Evolutionary conservation across 2,888 invertebrate genomes (phyloP).

Genomic region (Polymixis flavicincta): DNA sequence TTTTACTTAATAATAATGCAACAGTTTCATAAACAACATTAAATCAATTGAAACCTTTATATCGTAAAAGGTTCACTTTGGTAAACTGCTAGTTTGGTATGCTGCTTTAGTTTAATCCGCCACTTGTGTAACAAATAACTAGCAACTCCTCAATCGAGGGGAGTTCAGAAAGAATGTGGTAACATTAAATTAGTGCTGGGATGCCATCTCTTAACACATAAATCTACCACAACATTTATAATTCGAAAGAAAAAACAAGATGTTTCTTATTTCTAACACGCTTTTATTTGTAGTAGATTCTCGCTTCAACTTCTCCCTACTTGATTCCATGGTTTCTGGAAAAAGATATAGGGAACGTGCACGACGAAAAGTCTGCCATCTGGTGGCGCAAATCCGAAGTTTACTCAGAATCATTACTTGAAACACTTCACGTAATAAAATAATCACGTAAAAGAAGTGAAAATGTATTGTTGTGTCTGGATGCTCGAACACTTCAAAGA

Average conservation of each 20-base stretch:
- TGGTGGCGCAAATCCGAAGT: too few relatives aligned
- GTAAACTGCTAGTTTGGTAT: too few relatives aligned
- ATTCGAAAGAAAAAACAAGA: not conserved
- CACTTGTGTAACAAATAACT: not conserved
- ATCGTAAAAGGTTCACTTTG: not conserved
- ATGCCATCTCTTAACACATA: slow-evolving; percentile 2
- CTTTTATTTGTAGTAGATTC: not conserved
- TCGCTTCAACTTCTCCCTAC: not conserved
- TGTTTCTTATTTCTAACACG: not conserved
- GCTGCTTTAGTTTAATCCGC: not conserved
- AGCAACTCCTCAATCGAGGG: slow-evolving; percentile 5
- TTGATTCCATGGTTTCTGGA: not conserved
- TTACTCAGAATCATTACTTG: too few relatives aligned
- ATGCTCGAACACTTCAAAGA: too few relatives aligned
- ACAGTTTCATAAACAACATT: not conserved
- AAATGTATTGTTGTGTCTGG: too few relatives aligned
- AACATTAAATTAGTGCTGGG: slow-evolving; percentile 33
- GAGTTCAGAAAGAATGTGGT: slow-evolving; percentile 11
- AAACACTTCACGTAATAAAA: too few relatives aligned
- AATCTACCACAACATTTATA: slow-evolving; percentile 9
- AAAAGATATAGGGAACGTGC: too few relatives aligned
- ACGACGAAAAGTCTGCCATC: too few relatives aligned
- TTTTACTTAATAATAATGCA: not conserved
- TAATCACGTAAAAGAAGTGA: too few relatives aligned
- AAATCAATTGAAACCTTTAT: not conserved